Evolutionary conservation across 23 tunicate genomes (phyloP).

Genomic region (Ciona savignyi): DNA sequence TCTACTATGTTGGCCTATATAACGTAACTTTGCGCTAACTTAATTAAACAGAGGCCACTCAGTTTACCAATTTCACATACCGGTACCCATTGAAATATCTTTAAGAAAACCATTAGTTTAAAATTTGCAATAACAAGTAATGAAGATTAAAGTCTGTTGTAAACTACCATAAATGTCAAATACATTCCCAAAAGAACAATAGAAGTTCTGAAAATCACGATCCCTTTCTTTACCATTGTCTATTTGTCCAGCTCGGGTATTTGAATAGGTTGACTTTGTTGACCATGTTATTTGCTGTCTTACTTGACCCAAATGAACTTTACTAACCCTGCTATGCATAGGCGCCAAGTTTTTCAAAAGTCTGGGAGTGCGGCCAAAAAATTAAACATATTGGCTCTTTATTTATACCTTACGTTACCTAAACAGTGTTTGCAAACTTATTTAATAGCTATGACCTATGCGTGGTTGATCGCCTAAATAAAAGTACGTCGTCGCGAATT

Average conservation of each 20-base stretch:
- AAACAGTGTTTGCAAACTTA: not conserved
- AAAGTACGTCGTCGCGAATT: not conserved
- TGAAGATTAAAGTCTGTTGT: too few relatives aligned
- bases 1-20: too few relatives aligned
- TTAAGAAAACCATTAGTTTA: too few relatives aligned
- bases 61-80: too few relatives aligned
- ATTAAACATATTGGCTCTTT: not conserved
- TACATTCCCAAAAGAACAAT: not conserved
- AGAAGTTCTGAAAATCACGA: not conserved
- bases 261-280: not conserved
- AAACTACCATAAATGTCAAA: not conserved
- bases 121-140: too few relatives aligned
- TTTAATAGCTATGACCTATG: not conserved
- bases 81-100: too few relatives aligned
- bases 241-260: not conserved
- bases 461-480: not conserved
- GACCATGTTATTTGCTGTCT: not conserved
- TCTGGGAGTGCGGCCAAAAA: not conserved
- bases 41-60: too few relatives aligned
- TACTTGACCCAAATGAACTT: not conserved
- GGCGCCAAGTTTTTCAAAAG: not conserved
- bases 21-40: not conserved
- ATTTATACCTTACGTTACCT: too few relatives aligned
- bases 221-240: not conserved
- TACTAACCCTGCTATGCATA: not conserved